These are phyloP conservation scores for Gallinago media DNA, from an alignment of 2,113 vertebrate genomes.

Conservation along the genomic window DNA sequence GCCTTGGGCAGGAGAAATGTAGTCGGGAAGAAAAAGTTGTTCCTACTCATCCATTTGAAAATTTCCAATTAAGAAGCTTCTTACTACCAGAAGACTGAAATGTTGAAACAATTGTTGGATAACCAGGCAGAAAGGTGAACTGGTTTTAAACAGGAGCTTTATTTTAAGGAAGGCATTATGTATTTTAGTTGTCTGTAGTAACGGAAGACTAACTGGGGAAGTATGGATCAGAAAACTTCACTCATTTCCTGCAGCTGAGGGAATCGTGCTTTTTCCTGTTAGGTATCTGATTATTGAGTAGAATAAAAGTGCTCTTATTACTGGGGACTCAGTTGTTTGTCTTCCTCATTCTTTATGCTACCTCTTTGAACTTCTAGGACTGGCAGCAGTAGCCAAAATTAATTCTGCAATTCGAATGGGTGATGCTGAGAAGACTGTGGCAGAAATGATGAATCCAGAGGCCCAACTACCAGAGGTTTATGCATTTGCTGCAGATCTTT, in stretches of 20 bases:
- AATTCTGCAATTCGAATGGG: conserved; percentile 87
- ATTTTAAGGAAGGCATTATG: neutral
- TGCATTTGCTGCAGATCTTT: conserved; percentile 88
- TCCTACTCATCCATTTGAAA: neutral
- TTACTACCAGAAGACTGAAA: neutral
- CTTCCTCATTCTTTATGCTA: neutral
- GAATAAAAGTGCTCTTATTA: neutral
- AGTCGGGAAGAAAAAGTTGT: neutral
- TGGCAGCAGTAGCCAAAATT: conserved; percentile 87
- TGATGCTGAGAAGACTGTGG: conserved; percentile 86
- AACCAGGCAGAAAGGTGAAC: neutral
- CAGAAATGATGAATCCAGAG: conserved; percentile 91
- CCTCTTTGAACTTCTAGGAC: conserved; percentile 72
- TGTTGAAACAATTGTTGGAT: neutral
- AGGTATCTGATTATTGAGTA: neutral
- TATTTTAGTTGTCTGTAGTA: neutral
- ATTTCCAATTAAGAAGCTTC: neutral
- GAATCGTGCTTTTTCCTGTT: neutral
- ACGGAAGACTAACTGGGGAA: neutral
- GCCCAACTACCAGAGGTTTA: conserved; percentile 94
- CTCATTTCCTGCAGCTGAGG: neutral
- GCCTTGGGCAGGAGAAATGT: neutral
- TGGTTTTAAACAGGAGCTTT: neutral
- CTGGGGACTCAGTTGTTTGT: neutral
- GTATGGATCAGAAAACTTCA: neutral